These are phyloP conservation scores for Trogon melanurus DNA, from an alignment of 2,113 vertebrate species.

Conservation along the genomic window DNA sequence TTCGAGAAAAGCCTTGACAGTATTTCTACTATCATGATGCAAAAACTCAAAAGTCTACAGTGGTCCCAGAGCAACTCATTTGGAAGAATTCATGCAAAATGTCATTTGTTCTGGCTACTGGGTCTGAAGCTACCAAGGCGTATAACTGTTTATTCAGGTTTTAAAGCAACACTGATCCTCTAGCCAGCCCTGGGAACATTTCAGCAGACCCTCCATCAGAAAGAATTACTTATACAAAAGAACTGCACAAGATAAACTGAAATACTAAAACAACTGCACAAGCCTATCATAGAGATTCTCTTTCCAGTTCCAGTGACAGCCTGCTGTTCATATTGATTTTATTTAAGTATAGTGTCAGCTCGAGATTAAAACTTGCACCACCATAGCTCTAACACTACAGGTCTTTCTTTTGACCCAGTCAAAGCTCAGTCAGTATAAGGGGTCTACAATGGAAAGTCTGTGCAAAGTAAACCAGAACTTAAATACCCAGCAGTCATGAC, in stretches of 20 bases:
- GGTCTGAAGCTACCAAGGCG: background rate
- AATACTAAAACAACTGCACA: background rate
- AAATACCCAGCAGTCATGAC: background rate
- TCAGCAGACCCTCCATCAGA: background rate
- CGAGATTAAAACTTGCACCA: background rate
- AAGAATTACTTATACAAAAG: background rate
- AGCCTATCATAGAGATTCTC: background rate
- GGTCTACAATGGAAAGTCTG: background rate
- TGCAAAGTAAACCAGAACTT: background rate
- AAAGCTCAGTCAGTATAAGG: background rate
- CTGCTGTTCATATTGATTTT: background rate
- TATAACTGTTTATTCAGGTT: background rate
- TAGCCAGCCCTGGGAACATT: conserved; percentile 7
- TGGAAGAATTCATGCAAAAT: conserved; percentile 38
- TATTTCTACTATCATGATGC: background rate
- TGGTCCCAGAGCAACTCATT: background rate
- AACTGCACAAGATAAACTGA: background rate
- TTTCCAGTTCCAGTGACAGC: background rate
- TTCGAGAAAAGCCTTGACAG: background rate
- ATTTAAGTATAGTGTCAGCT: background rate
- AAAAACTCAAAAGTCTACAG: background rate
- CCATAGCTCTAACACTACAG: background rate
- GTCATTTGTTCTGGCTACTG: conserved; percentile 42
- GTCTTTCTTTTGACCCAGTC: background rate
- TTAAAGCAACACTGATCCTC: conserved; percentile 13